Evolutionary conservation across 2,797 vertebrate genomes (phyloP).

Genomic region (Limosa lapponica): DNA sequence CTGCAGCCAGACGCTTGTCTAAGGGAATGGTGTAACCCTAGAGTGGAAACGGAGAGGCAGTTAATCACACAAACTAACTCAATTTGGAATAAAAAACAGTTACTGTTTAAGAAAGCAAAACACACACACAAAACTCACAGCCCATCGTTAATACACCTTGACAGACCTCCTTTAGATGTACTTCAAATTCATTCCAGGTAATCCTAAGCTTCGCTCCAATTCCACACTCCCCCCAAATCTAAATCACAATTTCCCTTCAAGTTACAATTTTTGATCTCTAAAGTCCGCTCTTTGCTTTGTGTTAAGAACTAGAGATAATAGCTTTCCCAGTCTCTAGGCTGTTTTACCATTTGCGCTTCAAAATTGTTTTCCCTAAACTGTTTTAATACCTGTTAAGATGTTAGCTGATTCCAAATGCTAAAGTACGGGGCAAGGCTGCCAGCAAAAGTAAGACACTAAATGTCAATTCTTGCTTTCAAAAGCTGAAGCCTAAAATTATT

Average conservation of each 20-base stretch:
- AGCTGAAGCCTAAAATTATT: background rate
- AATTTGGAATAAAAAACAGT: background rate
- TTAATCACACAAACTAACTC: background rate
- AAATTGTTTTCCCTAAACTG: background rate
- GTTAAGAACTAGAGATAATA: background rate
- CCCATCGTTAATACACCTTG: background rate
- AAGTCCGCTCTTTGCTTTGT: background rate
- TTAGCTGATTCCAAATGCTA: background rate
- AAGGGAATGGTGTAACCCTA: conserved; percentile 98
- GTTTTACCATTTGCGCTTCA: background rate
- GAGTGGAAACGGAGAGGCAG: background rate
- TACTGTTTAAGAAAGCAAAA: background rate
- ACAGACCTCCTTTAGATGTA: background rate
- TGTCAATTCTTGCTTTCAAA: background rate
- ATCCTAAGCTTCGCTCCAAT: background rate
- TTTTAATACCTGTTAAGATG: background rate
- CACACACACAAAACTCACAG: background rate
- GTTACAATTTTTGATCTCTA: background rate
- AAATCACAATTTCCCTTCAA: background rate
- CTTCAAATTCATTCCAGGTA: background rate
- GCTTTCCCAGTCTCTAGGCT: background rate
- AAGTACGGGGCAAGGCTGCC: background rate
- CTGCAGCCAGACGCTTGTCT: conserved; percentile 96
- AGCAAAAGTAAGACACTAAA: background rate
- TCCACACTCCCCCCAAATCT: background rate